Base-by-base conservation (phyloP, 2,113 vertebrate genomes). In the Dicaeum eximium region DNA sequence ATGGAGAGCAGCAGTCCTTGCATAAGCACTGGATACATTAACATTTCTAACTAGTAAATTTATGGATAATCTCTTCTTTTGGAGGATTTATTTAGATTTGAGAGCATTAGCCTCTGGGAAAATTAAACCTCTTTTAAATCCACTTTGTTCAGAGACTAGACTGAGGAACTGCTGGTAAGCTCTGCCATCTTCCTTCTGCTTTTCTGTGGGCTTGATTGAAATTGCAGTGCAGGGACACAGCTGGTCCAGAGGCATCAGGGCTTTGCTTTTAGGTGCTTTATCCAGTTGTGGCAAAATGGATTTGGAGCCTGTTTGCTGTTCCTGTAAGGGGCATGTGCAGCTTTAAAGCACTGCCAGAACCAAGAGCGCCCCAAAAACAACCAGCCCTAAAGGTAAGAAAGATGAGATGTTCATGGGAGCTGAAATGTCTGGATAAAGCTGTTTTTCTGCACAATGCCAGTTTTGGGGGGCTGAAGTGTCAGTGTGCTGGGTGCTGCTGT, bases 41-140 rank as follows among this genome's bases (percentile, higher is more conserved):
- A 91, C 92, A 90, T 94, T 93, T 96, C 80, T 92, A 91, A 92
- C 82, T 90, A 88, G 90, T 90, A 96, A 96, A 92, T 95, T 94
- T 96, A 75, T 93, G 94, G 94, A 83, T 96, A 91, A 95, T 95
- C 94, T 95, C 83, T 86, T 96, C 88, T 96, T 95, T 85, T 80
- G 25, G 77, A 87, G 92, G 94, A 92, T 96, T 96, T 96, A 47
- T 93, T 95, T 69, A 77, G 90, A 92, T 95, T 85, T 91, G 94
- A 86, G 80, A 80, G 93, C 58, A 92, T 95, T 96, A 95, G 56
- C 45, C 65, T 45, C 70, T 51, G 65, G 90, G 88, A 90, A 96
- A 92, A 94, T 92, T 70, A 96, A 96, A 93, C 90, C 94, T 90
- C 85, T 88, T 80, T 88, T 86, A 88, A 96, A 93, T 95, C 92